Conservation (phyloP, 2,888 invertebrate species). For the Blastobasis adustella region DNA sequence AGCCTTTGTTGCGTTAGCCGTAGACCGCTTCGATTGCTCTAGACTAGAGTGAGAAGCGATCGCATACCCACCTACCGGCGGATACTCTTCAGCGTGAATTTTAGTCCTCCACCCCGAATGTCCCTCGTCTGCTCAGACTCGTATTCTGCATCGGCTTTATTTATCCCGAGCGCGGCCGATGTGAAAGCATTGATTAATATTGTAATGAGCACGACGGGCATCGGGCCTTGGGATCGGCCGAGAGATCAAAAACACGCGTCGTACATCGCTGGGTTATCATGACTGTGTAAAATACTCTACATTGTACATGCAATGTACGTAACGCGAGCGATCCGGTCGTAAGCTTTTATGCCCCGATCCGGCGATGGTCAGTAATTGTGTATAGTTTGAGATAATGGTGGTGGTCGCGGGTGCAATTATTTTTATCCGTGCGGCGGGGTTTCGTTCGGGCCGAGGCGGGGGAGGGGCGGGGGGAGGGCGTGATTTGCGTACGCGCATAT, state of each 20-base stretch:
- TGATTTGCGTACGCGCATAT: conserved; percentile 54
- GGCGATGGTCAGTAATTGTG: conserved; percentile 51
- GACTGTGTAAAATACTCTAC: too few species aligned
- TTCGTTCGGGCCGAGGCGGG: conserved; percentile 8
- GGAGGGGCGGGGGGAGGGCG: conserved; percentile 24
- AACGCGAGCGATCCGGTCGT: background rate
- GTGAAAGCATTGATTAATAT: conserved; percentile 65
- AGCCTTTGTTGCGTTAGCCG: too few species aligned
- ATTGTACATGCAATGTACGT: background rate
- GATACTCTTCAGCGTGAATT: too few species aligned
- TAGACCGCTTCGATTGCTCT: too few species aligned
- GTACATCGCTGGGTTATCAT: background rate
- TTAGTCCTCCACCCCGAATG: too few species aligned
- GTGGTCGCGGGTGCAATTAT: conserved; percentile 58
- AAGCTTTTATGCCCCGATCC: background rate
- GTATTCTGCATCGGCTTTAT: conserved; percentile 41
- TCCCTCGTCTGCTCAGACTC: background rate
- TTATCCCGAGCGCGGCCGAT: conserved; percentile 36
- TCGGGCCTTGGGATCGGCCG: conserved; percentile 1
- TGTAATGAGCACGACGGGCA: conserved; percentile 57
- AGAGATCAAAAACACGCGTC: background rate
- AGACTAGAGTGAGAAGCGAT: too few species aligned
- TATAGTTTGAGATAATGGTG: conserved; percentile 58
- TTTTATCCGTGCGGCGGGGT: conserved; percentile 36
- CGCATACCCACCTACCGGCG: too few species aligned